These are phyloP conservation scores for Bubalus kerabau DNA, from an alignment of 2,113 vertebrate species.

Conservation along the genomic window DNA sequence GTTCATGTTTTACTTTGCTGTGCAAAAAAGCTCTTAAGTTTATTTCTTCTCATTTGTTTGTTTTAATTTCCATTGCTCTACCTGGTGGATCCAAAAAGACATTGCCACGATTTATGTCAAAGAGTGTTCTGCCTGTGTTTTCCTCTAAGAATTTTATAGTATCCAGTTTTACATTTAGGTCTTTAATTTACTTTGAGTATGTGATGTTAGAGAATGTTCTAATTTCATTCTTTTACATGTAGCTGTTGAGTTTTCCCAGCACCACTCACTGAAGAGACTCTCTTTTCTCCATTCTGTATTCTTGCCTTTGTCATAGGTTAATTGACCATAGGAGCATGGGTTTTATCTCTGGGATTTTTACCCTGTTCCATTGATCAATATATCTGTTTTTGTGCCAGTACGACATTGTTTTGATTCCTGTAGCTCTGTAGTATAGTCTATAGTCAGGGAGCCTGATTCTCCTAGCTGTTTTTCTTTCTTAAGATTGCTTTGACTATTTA, in stretches of 20 bases:
- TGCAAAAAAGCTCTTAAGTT: neutral
- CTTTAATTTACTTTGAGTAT: neutral
- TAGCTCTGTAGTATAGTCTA: neutral
- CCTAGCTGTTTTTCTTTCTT: neutral
- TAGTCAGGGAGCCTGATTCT: neutral
- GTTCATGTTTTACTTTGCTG: neutral
- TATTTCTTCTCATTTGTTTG: neutral
- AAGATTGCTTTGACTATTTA: neutral
- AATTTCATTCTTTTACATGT: neutral
- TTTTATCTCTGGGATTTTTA: neutral
- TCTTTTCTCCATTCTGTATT: neutral
- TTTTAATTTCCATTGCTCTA: neutral
- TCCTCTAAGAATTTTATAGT: neutral
- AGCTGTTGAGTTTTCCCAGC: neutral
- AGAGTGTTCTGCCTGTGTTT: neutral
- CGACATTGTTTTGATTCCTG: neutral
- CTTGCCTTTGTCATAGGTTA: neutral
- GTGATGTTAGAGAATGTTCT: neutral
- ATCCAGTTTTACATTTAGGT: neutral
- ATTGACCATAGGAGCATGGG: neutral
- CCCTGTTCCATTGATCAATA: neutral
- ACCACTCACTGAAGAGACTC: neutral
- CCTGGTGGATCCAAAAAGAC: neutral
- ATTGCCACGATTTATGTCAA: neutral
- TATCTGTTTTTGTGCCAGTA: neutral